phyloP scores from a whole-genome alignment of 2,888 invertebrate genomes.

The Tiphia femorata region DNA sequence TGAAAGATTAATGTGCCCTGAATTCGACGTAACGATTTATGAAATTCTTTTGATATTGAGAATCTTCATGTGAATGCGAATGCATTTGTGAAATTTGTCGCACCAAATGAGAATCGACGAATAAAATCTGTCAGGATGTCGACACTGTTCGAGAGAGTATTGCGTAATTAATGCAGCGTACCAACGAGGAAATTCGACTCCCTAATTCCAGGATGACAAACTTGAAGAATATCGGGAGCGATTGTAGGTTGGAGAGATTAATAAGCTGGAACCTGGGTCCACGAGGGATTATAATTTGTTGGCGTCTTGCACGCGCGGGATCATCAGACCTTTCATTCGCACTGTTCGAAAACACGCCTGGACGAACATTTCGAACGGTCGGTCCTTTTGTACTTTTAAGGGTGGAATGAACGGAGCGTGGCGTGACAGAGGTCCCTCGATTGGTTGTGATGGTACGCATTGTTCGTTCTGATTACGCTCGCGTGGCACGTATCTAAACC shows the following conservation, averaged over 20 bases:
- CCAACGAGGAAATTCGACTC: too few relatives aligned
- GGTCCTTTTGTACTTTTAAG: conserved; percentile 7
- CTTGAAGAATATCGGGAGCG: conserved; percentile 27
- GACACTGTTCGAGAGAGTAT: too few relatives aligned
- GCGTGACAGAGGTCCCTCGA: too few relatives aligned
- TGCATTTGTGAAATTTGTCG: neutral
- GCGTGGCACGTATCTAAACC: neutral
- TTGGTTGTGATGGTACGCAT: conserved; percentile 4
- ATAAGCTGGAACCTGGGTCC: neutral
- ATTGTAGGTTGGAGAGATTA: conserved; percentile 29
- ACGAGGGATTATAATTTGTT: neutral
- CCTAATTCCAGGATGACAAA: conserved; percentile 29
- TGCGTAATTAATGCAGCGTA: too few relatives aligned
- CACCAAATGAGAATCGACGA: too few relatives aligned
- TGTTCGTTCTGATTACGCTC: conserved; percentile 7
- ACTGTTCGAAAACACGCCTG: neutral
- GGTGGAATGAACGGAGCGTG: conserved; percentile 7
- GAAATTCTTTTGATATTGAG: neutral
- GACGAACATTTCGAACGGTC: conserved; percentile 1
- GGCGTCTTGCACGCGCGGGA: neutral
- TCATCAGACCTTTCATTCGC: neutral
- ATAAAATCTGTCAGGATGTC: too few relatives aligned
- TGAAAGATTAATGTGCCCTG: too few relatives aligned
- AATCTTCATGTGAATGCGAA: neutral
- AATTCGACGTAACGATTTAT: neutral